Conservation (phyloP, 2,888 invertebrate genomes). For the Coelopa pilipes region DNA sequence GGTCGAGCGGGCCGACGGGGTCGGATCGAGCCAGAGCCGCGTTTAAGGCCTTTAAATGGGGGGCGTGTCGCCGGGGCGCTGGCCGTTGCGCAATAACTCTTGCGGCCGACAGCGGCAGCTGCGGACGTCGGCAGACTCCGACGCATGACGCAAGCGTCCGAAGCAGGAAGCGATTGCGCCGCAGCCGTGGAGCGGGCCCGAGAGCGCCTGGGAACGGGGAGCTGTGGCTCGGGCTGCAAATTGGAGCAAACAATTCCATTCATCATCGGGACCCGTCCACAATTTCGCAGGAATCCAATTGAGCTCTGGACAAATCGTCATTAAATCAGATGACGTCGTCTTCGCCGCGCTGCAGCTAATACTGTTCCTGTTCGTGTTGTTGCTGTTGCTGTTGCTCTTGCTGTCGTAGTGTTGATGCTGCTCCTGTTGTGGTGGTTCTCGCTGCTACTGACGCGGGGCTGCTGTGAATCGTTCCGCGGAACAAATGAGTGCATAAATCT, state of each 20-base stretch:
- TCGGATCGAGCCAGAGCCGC: too few species aligned
- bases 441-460: conserved; percentile 16
- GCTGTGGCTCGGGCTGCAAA: conserved; percentile 1
- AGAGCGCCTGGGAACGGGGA: too few species aligned
- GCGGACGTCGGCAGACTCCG: not conserved
- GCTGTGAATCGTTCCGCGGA: not conserved
- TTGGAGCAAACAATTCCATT: conserved; percentile 31
- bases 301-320: not conserved
- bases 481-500: too few species aligned
- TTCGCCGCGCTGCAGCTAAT: not conserved
- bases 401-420: too few species aligned
- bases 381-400: not conserved
- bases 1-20: too few species aligned
- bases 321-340: not conserved
- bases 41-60: conserved; percentile 1
- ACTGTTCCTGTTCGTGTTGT: not conserved
- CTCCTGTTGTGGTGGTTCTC: too few species aligned
- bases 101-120: conserved; percentile 16
- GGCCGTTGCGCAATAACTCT: conserved; percentile 28
- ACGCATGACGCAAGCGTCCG: not conserved
- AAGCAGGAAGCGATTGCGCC: conserved; percentile 27
- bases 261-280: conserved; percentile 8
- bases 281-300: conserved; percentile 12
- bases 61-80: conserved; percentile 14
- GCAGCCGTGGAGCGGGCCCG: too few species aligned